Base-by-base conservation (phyloP, 2,888 invertebrate genomes). In the Lepidocyrtoides sp. region DNA sequence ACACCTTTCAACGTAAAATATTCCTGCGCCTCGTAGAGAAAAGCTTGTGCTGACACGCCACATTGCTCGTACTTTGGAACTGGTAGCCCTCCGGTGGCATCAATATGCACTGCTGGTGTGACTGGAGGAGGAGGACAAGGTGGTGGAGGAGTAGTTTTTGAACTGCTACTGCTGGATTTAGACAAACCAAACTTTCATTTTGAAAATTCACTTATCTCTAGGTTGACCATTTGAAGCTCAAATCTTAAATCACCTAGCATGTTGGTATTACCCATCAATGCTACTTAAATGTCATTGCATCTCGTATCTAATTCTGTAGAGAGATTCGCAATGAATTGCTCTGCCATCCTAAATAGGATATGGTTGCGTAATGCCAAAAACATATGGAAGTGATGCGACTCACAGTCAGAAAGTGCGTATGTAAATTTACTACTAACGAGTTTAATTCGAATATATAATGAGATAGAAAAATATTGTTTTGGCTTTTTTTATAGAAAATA, bases 1-100 rank as follows among this genome's bases (percentile, higher is more conserved):
- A 87, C 48, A 14, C 48, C 20, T 63, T 87, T 87, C 0, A 87
- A 44, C 8, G 60, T 83, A 8, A 89, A 29, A 20, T 29, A 89
- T 60, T 89, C 89, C 12, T 75, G 17, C 2, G 36, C 72, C 14
- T 84, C 83, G 4, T 17, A n/a, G 8, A 89, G 1, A 44, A 89
- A 89, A 0, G 29, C 41, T 7, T 57, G 44, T 7, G 63, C 48
- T 12, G 83, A 32, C n/a, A 23, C 84, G 3, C 14, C 23, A 1
- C n/a, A 29, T 1, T 57, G 60, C 10, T 75, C 48, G 44, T 89
- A 89, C 32, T 17, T 60, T 23, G 89, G 89, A 14, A 83, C 1
- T 41, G 57, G 72, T 0, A 89, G 14, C 4, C 72, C 82, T 7
- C 23, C 20, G 1, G 72, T 36, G 5, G 36, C 32, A n/a, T 36